These are phyloP conservation scores for Reticulitermes lucifugus DNA, from an alignment of 2,888 invertebrate species.

Conservation along the genomic window DNA sequence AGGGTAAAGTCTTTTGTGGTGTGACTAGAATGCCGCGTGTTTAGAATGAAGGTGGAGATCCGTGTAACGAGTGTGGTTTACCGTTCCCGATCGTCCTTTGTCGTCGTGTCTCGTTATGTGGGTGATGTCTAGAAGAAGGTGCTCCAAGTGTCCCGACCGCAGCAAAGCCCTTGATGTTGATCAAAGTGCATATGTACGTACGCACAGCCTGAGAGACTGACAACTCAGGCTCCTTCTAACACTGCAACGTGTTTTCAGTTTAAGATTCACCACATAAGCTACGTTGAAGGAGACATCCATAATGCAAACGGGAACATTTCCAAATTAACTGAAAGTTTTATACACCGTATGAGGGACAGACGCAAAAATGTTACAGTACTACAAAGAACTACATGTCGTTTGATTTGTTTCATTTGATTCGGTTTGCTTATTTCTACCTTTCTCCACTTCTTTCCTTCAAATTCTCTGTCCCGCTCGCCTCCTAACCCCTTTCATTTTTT, in stretches of 20 bases:
- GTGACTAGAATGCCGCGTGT: not conserved
- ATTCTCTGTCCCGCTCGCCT: no score
- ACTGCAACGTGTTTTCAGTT: not conserved
- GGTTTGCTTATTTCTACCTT: no score
- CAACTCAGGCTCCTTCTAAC: not conserved
- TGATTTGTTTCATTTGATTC: no score
- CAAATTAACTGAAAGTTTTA: not conserved
- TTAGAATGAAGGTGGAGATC: not conserved
- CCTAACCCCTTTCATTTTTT: no score
- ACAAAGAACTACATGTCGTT: no score
- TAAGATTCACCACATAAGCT: not conserved
- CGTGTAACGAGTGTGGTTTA: not conserved
- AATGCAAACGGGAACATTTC: not conserved
- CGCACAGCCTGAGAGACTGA: not conserved
- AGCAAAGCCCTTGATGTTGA: not conserved
- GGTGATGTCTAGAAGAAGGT: not conserved
- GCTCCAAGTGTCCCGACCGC: not conserved
- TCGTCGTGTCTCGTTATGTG: conserved; percentile 12
- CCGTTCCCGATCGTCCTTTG: conserved; percentile 8
- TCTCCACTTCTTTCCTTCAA: no score
- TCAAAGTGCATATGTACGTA: not conserved
- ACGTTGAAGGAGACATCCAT: not conserved
- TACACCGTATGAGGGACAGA: no score
- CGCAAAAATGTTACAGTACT: no score
- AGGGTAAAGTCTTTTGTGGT: not conserved